Conservation (phyloP, 2,888 invertebrate genomes). For the Tethea ocularis region DNA sequence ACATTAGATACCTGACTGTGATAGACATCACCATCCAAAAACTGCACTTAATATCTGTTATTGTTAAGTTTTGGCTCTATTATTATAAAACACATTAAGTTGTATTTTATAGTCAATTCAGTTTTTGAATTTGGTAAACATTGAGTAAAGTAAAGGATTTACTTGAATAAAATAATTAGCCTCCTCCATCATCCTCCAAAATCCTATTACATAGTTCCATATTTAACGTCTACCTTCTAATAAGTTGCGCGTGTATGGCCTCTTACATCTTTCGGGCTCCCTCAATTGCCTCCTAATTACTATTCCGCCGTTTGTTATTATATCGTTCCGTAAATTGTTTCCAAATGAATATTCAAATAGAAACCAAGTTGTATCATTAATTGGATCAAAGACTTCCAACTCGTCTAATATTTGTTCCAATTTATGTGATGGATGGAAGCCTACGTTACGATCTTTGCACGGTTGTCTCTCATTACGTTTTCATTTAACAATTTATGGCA, state of each 20-base stretch:
- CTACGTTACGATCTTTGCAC: background rate
- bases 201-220: background rate
- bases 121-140: no score
- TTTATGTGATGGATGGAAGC: conserved; percentile 4
- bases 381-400: conserved; percentile 9
- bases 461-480: background rate
- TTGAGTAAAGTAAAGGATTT: no score
- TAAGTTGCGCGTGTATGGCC: background rate
- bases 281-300: background rate
- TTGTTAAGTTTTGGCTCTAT: no score
- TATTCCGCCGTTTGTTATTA: conserved; percentile 7
- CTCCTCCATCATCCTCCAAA: background rate
- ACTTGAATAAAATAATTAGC: background rate
- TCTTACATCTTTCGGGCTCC: background rate
- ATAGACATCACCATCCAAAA: no score
- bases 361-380: conserved; percentile 4
- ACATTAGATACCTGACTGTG: no score
- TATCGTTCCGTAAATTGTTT: conserved; percentile 9
- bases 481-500: background rate
- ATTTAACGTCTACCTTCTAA: background rate
- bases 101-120: no score
- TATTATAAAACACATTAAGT: no score
- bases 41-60: no score
- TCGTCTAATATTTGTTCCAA: conserved; percentile 6
- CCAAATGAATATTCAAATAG: conserved; percentile 9